Percentiles rank a stretch among this genome's conserved stretches.
phyloP scores from a whole-genome alignment of 2,888 invertebrate genomes.

The Melanotus villosus region DNA sequence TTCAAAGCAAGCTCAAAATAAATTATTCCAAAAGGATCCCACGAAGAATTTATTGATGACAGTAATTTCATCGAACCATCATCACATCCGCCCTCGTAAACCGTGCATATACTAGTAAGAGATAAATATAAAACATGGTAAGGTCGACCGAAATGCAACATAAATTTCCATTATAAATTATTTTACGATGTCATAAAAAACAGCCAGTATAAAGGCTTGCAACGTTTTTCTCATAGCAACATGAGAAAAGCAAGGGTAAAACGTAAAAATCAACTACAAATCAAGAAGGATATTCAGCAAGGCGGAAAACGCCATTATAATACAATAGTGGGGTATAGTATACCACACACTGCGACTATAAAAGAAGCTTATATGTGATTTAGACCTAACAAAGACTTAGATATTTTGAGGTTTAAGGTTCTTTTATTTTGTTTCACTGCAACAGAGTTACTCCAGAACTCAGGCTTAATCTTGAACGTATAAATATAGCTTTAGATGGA shows the following conservation, averaged over 20 bases:
- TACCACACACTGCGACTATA: constrained; percentile 11
- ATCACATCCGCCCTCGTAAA: constrained; percentile 1
- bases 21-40: too few species aligned
- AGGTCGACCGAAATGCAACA: constrained; percentile 14
- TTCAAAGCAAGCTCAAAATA: too few species aligned
- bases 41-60: background rate
- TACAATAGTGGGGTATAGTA: constrained; percentile 11
- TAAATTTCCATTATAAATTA: constrained; percentile 28
- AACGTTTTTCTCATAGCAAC: constrained; percentile 11
- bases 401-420: background rate
- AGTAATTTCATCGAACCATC: background rate
- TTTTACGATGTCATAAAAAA: constrained; percentile 25
- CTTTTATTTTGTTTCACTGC: constrained; percentile 11
- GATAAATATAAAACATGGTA: constrained; percentile 10
- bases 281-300: constrained; percentile 22
- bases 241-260: constrained; percentile 17
- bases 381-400: constrained; percentile 18
- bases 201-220: background rate
- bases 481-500: too few species aligned
- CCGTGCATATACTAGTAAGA: constrained; percentile 3
- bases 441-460: background rate
- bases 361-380: constrained; percentile 12
- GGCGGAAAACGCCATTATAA: constrained; percentile 16
- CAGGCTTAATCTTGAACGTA: too few species aligned
- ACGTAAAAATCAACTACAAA: constrained; percentile 29